A percentile compares a stretch with the other conserved stretches of the same genome.
Evolutionary conservation across 1,140 invertebrate species (phyloP).

Genomic region (Musca domestica): DNA sequence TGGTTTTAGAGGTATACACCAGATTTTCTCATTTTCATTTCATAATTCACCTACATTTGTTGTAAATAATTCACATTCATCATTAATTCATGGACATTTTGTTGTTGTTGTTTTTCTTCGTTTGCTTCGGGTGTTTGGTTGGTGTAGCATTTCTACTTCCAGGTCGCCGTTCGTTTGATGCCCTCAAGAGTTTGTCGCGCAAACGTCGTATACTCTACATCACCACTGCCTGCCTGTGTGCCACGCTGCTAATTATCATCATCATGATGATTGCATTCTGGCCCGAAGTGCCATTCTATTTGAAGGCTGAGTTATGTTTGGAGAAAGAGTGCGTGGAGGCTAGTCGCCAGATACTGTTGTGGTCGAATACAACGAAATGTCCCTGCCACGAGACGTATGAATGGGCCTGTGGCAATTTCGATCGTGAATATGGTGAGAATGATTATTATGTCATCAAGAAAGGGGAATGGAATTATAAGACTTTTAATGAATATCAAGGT

Average conservation of each 20-base stretch:
- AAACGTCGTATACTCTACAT: slow-evolving; percentile 48
- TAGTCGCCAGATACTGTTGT: slow-evolving; percentile 46
- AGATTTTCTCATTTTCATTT: not conserved
- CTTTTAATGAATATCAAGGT: slow-evolving; percentile 53
- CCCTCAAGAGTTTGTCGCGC: slow-evolving; percentile 44
- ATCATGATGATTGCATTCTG: slow-evolving; percentile 49
- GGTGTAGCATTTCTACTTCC: slow-evolving; percentile 46
- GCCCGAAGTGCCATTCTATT: slow-evolving; percentile 50
- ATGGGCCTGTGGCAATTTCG: slow-evolving; percentile 51
- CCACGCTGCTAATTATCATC: slow-evolving; percentile 46
- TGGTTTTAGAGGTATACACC: slow-evolving; percentile 43
- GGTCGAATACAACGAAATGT: slow-evolving; percentile 47
- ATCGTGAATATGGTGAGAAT: slow-evolving; percentile 39
- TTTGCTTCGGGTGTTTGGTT: not conserved
- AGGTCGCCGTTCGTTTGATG: slow-evolving; percentile 49
- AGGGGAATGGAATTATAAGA: slow-evolving; percentile 52
- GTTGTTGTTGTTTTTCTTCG: not conserved
- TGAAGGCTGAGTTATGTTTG: slow-evolving; percentile 47
- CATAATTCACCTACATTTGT: not conserved
- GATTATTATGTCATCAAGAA: slow-evolving; percentile 51
- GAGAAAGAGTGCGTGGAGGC: slow-evolving; percentile 49
- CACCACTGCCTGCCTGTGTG: slow-evolving; percentile 47
- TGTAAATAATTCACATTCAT: not conserved
- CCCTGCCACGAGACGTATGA: slow-evolving; percentile 50
- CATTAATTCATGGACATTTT: slow-evolving; percentile 7